phyloP scores from a whole-genome alignment of 2,888 invertebrate species.

The Eulithis testata region DNA sequence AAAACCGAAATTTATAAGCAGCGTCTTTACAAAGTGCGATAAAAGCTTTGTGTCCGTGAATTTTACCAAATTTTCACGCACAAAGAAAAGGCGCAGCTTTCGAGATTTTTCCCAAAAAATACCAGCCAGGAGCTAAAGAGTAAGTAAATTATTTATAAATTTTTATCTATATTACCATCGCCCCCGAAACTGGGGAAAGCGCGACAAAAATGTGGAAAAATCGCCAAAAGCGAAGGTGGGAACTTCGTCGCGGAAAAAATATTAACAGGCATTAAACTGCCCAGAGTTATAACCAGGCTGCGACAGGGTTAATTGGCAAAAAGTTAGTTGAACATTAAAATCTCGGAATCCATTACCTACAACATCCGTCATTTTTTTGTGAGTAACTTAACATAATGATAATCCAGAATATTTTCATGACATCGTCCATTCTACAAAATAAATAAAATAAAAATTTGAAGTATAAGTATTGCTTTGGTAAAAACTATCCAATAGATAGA shows the following conservation, averaged over 20 bases:
- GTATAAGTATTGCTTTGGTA: no score
- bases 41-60: constrained; percentile 19
- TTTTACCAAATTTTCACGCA: constrained; percentile 20
- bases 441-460: no score
- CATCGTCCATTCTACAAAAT: no score
- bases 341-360: not conserved
- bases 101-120: constrained; percentile 18
- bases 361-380: not conserved
- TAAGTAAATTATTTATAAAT: constrained; percentile 41
- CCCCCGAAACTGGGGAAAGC: constrained; percentile 28
- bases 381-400: no score
- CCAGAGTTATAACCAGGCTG: not conserved
- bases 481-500: no score
- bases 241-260: constrained; percentile 42
- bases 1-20: constrained; percentile 4
- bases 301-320: constrained; percentile 5
- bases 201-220: constrained; percentile 29
- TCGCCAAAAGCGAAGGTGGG: constrained; percentile 39
- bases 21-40: constrained; percentile 9
- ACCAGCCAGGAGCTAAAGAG: constrained; percentile 15
- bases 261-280: constrained; percentile 42
- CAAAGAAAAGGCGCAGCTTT: constrained; percentile 23
- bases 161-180: constrained; percentile 41
- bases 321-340: not conserved
- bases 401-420: no score